phyloP scores from a whole-genome alignment of 2,797 vertebrate genomes.

The Fistularia commersonii region DNA sequence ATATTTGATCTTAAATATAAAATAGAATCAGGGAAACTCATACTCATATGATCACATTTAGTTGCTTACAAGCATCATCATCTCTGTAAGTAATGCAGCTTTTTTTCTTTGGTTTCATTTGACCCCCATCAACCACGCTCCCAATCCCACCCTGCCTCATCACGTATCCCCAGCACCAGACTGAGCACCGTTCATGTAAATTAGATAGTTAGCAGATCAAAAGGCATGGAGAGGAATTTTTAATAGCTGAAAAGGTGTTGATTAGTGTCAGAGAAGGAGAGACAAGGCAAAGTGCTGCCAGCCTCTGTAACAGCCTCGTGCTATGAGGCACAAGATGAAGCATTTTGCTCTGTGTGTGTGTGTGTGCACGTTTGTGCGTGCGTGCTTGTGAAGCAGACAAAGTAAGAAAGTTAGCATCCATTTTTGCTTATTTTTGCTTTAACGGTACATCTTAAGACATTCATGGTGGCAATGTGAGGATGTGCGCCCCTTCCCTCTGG shows the following conservation, averaged over 20 bases:
- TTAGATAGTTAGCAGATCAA: conserved; percentile 70
- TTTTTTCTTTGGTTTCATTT: conserved; percentile 1
- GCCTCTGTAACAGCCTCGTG: conserved; percentile 36
- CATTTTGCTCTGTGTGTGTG: not conserved
- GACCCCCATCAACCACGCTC: not conserved
- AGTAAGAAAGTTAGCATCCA: not conserved
- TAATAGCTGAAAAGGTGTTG: conserved; percentile 71
- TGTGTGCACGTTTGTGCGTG: not conserved
- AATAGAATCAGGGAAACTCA: not conserved
- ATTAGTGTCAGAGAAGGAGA: conserved; percentile 63
- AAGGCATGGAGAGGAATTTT: conserved; percentile 61
- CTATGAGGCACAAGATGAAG: conserved; percentile 40
- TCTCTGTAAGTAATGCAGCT: too few species aligned
- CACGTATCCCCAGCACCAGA: conserved; percentile 34
- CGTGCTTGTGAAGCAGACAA: conserved; percentile 14
- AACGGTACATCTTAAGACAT: not conserved
- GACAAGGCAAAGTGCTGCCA: conserved; percentile 44
- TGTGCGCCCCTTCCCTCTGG: conserved; percentile 26
- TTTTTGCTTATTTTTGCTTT: not conserved
- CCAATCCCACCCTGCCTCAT: conserved; percentile 21
- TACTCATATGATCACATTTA: not conserved
- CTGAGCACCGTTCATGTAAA: conserved; percentile 64
- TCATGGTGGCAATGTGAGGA: conserved; percentile 1
- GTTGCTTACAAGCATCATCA: not conserved
- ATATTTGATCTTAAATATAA: too few species aligned